phyloP scores from a whole-genome alignment of 2,113 vertebrate genomes.

The Aythya baeri region DNA sequence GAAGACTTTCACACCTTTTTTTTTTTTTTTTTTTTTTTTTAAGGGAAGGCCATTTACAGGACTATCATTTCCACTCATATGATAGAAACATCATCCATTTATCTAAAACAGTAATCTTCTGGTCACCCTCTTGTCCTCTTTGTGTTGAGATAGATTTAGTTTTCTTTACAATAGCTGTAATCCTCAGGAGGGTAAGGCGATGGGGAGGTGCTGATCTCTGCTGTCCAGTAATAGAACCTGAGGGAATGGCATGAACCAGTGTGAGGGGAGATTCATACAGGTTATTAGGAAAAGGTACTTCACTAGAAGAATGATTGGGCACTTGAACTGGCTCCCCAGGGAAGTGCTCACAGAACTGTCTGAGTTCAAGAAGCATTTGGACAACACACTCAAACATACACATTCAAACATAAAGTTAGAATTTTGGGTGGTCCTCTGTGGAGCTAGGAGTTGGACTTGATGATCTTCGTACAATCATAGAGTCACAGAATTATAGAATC shows the following conservation, averaged over 20 bases:
- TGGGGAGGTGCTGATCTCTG: background rate
- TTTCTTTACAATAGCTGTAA: background rate
- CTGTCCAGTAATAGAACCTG: too few relatives aligned
- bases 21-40: background rate
- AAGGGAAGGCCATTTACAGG: background rate
- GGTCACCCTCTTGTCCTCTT: background rate
- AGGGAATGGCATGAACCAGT: too few relatives aligned
- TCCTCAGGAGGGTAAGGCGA: background rate
- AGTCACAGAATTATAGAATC: too few relatives aligned
- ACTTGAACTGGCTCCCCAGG: background rate
- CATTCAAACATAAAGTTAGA: background rate
- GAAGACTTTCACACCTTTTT: background rate
- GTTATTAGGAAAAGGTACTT: background rate
- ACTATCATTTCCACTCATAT: background rate
- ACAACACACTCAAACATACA: background rate
- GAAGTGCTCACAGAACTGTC: background rate
- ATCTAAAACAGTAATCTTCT: background rate
- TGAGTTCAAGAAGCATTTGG: background rate
- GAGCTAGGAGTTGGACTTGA: background rate
- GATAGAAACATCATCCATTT: background rate
- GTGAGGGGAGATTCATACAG: background rate
- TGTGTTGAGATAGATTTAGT: background rate
- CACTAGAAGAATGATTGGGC: background rate
- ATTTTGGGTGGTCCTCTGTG: background rate
- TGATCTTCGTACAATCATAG: background rate